These are phyloP conservation scores for Eupithecia insigniata DNA, from an alignment of 2,888 invertebrate species.

Conservation along the genomic window DNA sequence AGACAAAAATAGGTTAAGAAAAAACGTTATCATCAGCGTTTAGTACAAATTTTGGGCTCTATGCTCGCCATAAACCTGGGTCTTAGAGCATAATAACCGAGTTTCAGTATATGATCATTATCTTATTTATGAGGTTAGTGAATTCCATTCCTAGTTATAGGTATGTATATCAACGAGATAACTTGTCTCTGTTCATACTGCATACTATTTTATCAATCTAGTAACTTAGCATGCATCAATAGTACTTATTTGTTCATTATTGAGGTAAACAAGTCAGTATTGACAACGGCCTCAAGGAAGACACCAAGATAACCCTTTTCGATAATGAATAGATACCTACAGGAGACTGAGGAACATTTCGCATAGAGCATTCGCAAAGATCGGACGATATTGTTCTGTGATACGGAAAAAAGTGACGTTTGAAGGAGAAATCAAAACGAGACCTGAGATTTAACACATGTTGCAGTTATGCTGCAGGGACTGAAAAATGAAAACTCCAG, in stretches of 20 bases:
- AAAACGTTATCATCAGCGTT: neutral
- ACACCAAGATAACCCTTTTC: conserved; percentile 38
- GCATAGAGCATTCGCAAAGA: conserved; percentile 13
- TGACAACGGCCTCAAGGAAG: conserved; percentile 23
- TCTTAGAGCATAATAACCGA: neutral
- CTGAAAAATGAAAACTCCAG: conserved; percentile 34
- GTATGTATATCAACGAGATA: neutral
- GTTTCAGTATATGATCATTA: neutral
- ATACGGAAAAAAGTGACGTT: conserved; percentile 4
- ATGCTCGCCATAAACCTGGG: neutral
- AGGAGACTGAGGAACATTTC: conserved; percentile 28
- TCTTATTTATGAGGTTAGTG: neutral
- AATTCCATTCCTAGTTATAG: neutral
- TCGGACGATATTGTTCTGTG: conserved; percentile 8
- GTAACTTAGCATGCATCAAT: neutral
- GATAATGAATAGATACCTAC: conserved; percentile 29
- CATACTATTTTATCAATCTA: neutral
- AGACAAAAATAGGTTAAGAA: conserved; percentile 24
- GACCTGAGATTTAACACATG: conserved; percentile 60
- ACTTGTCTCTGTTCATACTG: neutral
- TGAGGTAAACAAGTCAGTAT: conserved; percentile 38
- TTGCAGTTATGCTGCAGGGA: conserved; percentile 51
- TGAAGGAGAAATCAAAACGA: conserved; percentile 21
- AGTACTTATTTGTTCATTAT: conserved; percentile 11
- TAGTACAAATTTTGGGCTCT: neutral